Evolutionary conservation across 2,797 vertebrate species (phyloP), one percentile per base, ranked within the genome.

Genomic region (Allobates femoralis): DNA sequence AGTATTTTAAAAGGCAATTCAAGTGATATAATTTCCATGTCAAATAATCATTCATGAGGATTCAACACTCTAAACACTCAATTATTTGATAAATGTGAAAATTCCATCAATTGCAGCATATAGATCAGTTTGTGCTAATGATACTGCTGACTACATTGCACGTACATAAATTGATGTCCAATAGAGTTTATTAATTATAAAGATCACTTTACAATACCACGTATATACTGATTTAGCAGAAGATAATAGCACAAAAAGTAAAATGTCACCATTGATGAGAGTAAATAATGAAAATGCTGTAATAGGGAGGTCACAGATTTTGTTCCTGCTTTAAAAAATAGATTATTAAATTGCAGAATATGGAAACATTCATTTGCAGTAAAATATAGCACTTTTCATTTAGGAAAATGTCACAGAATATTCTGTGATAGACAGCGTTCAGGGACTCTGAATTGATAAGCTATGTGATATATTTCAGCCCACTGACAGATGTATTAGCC

Each of bases 371-470:
- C 11, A 37, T 79, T 79, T 79, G 58, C 34, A 19, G 11, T 60
- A 2, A 53, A 73, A 73, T 73, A 73, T n/a, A 73, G 37, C 21
- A 73, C 16, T 28, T 80, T 80, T 34, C 60, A 23, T 80, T 66
- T 79, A 41, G 74, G 53, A 53, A 76, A 77, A 77, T 66, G 79
- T 46, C 58, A 80, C 58, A 66, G 53, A 60, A 41, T 79, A 78
- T 58, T 55, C 11, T 58, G 23, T 15, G 11, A 34, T 55, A 60
- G 32, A 34, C 76, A 60, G 32, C 34, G 32, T 79, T 21, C 55
- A 58, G 53, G 10, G 12, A 26, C 37, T 67, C 66, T 73, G 37
- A 73, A 73, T 73, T 73, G 34, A 73, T 73, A 46, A 46, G 21
- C 69, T 46, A 10, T 37, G 34, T 71, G 37, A 46, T 73, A 73